Evolutionary conservation across 2,113 vertebrate species (phyloP).

Genomic region (Pao palembangensis): DNA sequence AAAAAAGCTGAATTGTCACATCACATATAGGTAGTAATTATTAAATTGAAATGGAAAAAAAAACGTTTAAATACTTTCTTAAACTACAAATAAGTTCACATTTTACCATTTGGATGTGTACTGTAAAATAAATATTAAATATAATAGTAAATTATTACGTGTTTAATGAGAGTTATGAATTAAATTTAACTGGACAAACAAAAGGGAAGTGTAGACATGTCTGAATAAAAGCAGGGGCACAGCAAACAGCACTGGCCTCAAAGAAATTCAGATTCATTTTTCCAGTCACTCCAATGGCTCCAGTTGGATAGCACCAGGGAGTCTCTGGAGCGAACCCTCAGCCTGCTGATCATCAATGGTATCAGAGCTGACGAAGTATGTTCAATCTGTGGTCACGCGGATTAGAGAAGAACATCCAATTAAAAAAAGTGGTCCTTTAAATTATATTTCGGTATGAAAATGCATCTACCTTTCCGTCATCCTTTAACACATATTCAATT

Average conservation of each 20-base stretch:
- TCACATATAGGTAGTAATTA: too few relatives aligned
- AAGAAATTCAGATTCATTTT: conserved; percentile 64
- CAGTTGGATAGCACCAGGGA: conserved; percentile 62
- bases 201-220: conserved; percentile 12
- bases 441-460: not conserved
- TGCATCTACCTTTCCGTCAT: conserved; percentile 59
- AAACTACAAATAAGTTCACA: not conserved
- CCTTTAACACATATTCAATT: conserved; percentile 58
- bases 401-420: conserved; percentile 4
- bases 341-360: conserved; percentile 43
- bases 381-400: conserved; percentile 22
- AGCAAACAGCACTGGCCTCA: conserved; percentile 13
- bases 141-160: conserved; percentile 18
- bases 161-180: conserved; percentile 2
- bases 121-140: conserved; percentile 19
- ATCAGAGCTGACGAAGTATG: conserved; percentile 30
- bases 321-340: conserved; percentile 74
- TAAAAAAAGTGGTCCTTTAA: not conserved
- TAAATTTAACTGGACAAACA: conserved; percentile 1
- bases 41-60: too few relatives aligned
- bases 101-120: not conserved
- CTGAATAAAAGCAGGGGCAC: conserved; percentile 7
- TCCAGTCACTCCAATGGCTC: conserved; percentile 75
- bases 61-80: not conserved
- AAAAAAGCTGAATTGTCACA: too few relatives aligned